phyloP scores from a whole-genome alignment of 1,140 invertebrate species.

The Babylonia areolata region DNA sequence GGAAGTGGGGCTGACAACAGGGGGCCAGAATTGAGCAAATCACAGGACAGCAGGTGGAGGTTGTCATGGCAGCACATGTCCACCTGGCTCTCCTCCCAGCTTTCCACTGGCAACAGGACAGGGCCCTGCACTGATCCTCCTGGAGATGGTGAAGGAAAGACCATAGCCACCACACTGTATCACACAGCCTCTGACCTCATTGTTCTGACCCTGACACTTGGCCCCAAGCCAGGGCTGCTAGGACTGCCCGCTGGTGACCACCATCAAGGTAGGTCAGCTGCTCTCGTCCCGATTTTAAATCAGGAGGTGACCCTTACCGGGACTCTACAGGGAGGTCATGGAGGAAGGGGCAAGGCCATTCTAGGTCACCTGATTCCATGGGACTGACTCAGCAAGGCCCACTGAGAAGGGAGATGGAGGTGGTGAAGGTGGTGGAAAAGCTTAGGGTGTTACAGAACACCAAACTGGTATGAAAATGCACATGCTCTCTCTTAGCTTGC shows the following conservation, averaged over 20 bases:
- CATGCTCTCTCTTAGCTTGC: not conserved
- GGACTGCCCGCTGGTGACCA: not conserved
- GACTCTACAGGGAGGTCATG: not conserved
- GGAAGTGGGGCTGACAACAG: not conserved
- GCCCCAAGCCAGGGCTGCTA: not conserved
- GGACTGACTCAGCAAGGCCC: not conserved
- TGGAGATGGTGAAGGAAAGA: not conserved
- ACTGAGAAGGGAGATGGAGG: not conserved
- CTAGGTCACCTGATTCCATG: not conserved
- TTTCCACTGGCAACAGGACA: not conserved
- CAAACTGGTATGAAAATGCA: conserved; percentile 25
- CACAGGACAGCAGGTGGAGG: conserved; percentile 30
- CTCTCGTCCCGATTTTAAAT: not conserved
- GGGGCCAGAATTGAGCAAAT: conserved; percentile 37
- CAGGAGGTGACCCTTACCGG: not conserved
- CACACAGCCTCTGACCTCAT: not conserved
- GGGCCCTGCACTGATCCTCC: not conserved
- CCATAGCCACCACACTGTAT: not conserved
- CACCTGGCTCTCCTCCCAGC: not conserved
- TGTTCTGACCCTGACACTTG: too few species aligned
- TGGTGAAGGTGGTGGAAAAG: conserved; percentile 30
- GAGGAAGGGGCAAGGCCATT: not conserved
- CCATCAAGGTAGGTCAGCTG: not conserved
- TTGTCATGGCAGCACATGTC: not conserved
- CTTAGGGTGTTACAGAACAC: conserved; percentile 28